Percentiles rank a stretch among this genome's conserved stretches.
These are phyloP conservation scores for Notoglanidium macrostoma DNA, from an alignment of 2,797 vertebrate genomes.

Conservation along the genomic window DNA sequence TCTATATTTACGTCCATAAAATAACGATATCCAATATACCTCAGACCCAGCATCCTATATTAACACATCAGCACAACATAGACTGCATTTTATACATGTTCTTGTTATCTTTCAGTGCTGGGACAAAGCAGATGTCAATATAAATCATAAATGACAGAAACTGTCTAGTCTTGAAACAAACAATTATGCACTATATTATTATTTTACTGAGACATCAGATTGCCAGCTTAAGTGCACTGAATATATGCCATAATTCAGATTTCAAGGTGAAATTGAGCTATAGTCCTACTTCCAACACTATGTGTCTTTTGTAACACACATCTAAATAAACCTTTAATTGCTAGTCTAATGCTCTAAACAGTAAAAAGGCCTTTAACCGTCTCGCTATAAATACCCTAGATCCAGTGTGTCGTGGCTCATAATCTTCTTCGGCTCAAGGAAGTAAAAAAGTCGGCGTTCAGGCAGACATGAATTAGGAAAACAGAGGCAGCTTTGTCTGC, in stretches of 20 bases:
- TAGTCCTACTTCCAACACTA: neutral
- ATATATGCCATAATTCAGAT: neutral
- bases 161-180: neutral
- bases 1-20: neutral
- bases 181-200: neutral
- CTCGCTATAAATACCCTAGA: conserved; percentile 60
- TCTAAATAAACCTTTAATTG: conserved; percentile 49
- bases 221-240: neutral
- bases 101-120: neutral
- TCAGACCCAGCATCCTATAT: neutral
- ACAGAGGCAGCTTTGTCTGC: neutral
- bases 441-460: neutral
- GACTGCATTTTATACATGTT: neutral
- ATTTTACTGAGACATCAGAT: neutral
- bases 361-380: conserved; percentile 47
- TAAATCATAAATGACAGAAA: neutral
- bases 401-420: conserved; percentile 21
- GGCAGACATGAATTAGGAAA: neutral
- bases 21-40: neutral
- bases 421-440: conserved; percentile 8
- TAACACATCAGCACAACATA: neutral
- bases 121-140: neutral
- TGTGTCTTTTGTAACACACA: neutral
- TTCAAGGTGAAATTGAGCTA: neutral
- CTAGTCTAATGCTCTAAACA: conserved; percentile 4